Conservation (phyloP, 2,797 vertebrate genomes). For the Octomys mimax region DNA sequence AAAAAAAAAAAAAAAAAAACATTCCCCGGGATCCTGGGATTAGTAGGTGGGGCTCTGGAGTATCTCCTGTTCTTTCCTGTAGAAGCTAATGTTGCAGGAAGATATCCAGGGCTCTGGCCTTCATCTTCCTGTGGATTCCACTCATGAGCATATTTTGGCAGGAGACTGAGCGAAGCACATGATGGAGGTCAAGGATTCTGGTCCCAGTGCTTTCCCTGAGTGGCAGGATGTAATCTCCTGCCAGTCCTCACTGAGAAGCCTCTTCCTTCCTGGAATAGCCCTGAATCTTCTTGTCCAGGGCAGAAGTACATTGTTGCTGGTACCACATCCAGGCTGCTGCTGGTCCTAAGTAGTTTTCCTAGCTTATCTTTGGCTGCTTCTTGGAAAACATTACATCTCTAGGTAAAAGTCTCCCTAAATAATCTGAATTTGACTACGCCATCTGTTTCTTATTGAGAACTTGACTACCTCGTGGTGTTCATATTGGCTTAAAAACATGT, state of each 20-base stretch:
- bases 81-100: neutral
- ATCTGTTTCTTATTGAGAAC: slow-evolving; percentile 57
- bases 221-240: rapidly evolving
- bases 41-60: neutral
- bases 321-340: neutral
- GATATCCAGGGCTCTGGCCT: neutral
- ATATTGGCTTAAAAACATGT: neutral
- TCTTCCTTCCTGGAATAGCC: neutral
- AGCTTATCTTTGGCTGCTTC: slow-evolving; percentile 1
- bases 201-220: neutral
- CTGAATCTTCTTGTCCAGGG: neutral
- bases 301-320: neutral
- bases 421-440: slow-evolving; percentile 34
- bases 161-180: neutral
- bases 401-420: slow-evolving; percentile 53
- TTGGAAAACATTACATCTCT: slow-evolving; percentile 51
- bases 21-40: neutral
- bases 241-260: neutral
- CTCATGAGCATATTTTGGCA: neutral
- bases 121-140: neutral
- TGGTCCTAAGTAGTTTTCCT: neutral
- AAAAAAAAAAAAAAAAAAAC: no score
- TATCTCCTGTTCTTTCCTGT: neutral
- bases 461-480: slow-evolving; percentile 38
- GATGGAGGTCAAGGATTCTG: neutral